phyloP scores from a whole-genome alignment of 2,888 invertebrate genomes.

The Tolmerus cingulatus region DNA sequence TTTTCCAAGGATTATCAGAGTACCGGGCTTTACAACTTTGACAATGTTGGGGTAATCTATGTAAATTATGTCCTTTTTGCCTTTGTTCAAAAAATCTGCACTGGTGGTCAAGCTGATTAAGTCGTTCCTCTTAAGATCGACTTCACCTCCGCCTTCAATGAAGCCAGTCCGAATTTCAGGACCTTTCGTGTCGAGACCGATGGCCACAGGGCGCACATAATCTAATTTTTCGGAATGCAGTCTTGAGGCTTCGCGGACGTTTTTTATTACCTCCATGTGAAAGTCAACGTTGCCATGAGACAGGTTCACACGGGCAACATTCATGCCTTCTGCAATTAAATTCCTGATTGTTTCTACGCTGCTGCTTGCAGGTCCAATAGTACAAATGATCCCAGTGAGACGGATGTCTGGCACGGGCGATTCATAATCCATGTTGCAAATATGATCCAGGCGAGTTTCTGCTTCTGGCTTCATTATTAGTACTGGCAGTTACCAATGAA shows the following conservation, averaged over 20 bases:
- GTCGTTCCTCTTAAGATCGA: slow-evolving; percentile 85
- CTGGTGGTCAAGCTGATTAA: slow-evolving; percentile 86
- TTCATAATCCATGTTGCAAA: slow-evolving; percentile 93
- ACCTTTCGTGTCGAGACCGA: slow-evolving; percentile 97
- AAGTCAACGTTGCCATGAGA: slow-evolving; percentile 96
- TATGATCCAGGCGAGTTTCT: slow-evolving; percentile 81
- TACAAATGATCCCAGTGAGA: slow-evolving; percentile 97
- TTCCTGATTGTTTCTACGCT: slow-evolving; percentile 83
- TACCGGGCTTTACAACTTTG: slow-evolving; percentile 86
- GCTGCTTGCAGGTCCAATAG: slow-evolving; percentile 89
- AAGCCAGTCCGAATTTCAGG: slow-evolving; percentile 99
- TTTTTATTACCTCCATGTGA: slow-evolving; percentile 88
- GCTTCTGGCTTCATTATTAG: slow-evolving; percentile 69
- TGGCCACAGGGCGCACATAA: slow-evolving; percentile 82
- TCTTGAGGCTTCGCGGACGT: slow-evolving; percentile 84
- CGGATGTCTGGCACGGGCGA: slow-evolving; percentile 87
- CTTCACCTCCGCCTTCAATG: slow-evolving; percentile 90
- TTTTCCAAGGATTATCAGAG: slow-evolving; percentile 92
- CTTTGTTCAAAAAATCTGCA: slow-evolving; percentile 77
- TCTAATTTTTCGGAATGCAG: slow-evolving; percentile 79
- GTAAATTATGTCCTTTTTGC: slow-evolving; percentile 76
- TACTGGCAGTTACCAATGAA: slow-evolving; percentile 55
- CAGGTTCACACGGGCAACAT: slow-evolving; percentile 93
- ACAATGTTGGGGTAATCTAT: slow-evolving; percentile 96
- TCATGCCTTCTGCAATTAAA: slow-evolving; percentile 98